A percentile compares a stretch with the other conserved stretches of the same genome.
Evolutionary conservation across 2,888 invertebrate genomes (phyloP).

Genomic region (Eubasilissa splendida): DNA sequence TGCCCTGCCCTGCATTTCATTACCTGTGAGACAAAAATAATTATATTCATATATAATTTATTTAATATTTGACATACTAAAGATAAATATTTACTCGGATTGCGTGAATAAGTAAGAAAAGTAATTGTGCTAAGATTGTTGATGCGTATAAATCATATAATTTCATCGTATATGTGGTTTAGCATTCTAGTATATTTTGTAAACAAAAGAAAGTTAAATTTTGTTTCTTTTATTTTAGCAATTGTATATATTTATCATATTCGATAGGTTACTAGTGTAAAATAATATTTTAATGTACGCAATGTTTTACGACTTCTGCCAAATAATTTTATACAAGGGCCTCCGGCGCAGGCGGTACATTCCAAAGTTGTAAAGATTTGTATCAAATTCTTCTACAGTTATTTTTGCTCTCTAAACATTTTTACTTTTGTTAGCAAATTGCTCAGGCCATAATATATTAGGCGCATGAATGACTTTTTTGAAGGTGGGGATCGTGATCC

Average conservation of each 20-base stretch:
- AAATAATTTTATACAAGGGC: conserved; percentile 16
- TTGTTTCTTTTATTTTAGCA: not conserved
- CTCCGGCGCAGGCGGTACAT: conserved; percentile 48
- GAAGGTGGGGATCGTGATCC: too few species aligned
- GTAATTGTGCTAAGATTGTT: too few species aligned
- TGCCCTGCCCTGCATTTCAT: too few species aligned
- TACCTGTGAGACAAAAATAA: too few species aligned
- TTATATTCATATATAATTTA: too few species aligned
- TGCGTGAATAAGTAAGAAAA: too few species aligned
- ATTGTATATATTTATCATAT: not conserved
- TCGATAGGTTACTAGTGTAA: not conserved
- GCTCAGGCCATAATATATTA: not conserved
- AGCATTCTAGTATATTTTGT: too few species aligned
- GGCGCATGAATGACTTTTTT: not conserved
- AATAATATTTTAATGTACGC: not conserved
- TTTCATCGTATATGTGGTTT: not conserved
- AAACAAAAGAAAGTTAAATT: not conserved
- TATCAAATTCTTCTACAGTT: conserved; percentile 49
- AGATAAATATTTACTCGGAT: too few species aligned
- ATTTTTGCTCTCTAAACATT: conserved; percentile 35
- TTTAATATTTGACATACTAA: too few species aligned
- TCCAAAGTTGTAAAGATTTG: conserved; percentile 52
- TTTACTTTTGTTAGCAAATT: conserved; percentile 4
- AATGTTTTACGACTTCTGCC: conserved; percentile 15
- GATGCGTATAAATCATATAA: not conserved